A percentile compares a stretch with the other conserved stretches of the same genome.
These are phyloP conservation scores for Lasius fuliginosus DNA, from an alignment of 2,888 invertebrate species.

Conservation along the genomic window DNA sequence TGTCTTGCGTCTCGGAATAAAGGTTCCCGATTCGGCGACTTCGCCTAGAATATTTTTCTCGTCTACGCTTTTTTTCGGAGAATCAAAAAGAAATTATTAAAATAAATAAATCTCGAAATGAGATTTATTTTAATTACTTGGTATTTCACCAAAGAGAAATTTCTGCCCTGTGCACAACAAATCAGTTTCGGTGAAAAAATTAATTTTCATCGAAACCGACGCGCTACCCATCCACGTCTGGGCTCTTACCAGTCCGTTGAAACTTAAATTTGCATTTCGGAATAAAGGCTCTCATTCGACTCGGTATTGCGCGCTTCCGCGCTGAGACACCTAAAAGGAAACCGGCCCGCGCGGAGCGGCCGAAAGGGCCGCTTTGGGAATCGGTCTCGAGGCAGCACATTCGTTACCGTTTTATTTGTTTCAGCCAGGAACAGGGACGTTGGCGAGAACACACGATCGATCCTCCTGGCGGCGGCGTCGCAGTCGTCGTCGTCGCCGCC, in stretches of 20 bases:
- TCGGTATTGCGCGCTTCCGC: conserved; percentile 15
- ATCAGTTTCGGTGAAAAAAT: too few relatives aligned
- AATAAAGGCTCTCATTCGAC: background rate
- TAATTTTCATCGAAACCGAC: too few relatives aligned
- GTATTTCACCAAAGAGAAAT: too few relatives aligned
- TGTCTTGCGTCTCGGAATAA: background rate
- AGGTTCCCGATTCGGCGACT: background rate
- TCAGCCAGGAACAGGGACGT: conserved; percentile 62
- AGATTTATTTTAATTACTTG: too few relatives aligned
- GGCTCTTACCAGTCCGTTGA: too few relatives aligned
- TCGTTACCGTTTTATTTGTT: conserved; percentile 76
- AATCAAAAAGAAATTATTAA: too few relatives aligned
- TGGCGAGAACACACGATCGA: conserved; percentile 69
- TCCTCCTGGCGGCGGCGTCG: conserved; percentile 63
- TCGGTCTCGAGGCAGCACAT: conserved; percentile 63
- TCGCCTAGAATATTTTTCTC: too few relatives aligned
- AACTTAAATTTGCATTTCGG: background rate
- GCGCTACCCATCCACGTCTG: too few relatives aligned
- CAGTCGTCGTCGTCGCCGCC: conserved; percentile 47
- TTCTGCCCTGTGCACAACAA: too few relatives aligned
- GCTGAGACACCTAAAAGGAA: background rate
- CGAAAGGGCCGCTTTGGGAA: conserved; percentile 47
- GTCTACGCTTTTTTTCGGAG: too few relatives aligned
- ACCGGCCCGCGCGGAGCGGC: conserved; percentile 9
- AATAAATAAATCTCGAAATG: too few relatives aligned